Base-by-base conservation (phyloP, 2,888 invertebrate genomes). In the Papilio gigon region DNA sequence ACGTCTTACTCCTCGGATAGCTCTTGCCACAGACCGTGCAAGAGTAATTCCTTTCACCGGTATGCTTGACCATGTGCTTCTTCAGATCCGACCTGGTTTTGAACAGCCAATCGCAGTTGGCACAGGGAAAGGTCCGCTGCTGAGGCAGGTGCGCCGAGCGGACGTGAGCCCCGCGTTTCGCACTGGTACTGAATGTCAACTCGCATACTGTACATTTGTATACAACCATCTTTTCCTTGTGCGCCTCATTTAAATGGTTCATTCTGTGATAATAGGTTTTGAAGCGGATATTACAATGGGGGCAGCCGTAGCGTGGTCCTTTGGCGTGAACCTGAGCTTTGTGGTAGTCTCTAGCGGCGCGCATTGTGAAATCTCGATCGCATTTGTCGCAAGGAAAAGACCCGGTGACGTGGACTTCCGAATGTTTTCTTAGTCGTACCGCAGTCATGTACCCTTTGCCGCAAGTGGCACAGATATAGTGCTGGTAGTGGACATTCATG, bases 381-480 rank as follows among this genome's bases (percentile, higher is more conserved):
- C 91, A 92, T 67, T 85, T 83, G 40, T 86, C 83, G 71, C 91
- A 92, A 0, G 89, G 84, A 65, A 90, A 91, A 1, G 85, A 83
- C 0, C 91, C 91, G 1, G 84, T 82, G 25, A 88, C 81, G 56
- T 92, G 91, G 0, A 88, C 85, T 75, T 90, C 90, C 0, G 87
- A 85, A 75, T 92, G 91, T 73, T 89, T 90, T n/a, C 90, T 82
- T 65, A 91, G 67, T 22, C 91, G 80, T 0, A 84, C 84, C 1
- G 86, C 88, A 0, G 91, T 89, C 89, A 90, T 90, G 67, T 85
- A 92, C 0, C 90, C 91, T 72, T 91, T 91, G 0, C 91, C 91
- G 67, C 91, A 92, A 4, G 81, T 88, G 0, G 89, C 81, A 71
- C 91, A 92, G 53, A 91, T 90, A 27, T 89, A 89, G 74, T 90